Evolutionary conservation across 1,140 invertebrate species (phyloP).

Genomic region (Zophobas atratus): DNA sequence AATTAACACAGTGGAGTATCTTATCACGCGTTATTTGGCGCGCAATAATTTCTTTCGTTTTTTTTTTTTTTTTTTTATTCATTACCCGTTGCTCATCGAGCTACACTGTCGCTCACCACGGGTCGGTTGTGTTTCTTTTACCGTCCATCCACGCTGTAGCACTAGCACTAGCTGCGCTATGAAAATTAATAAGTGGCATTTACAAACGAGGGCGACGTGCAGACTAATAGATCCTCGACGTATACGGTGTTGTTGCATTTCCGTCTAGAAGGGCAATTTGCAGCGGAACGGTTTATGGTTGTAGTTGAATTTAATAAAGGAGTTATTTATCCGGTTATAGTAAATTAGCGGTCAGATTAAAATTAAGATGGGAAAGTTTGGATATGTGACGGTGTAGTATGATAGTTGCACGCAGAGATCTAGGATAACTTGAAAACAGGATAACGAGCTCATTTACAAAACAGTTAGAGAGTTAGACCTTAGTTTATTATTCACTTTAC

Average conservation of each 20-base stretch:
- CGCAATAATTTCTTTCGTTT: no score
- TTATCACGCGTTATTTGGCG: no score
- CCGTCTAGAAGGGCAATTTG: slow-evolving; percentile 39
- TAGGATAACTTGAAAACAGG: slow-evolving; percentile 45
- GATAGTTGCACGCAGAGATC: slow-evolving; percentile 24
- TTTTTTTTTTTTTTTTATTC: no score
- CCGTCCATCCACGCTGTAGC: not conserved
- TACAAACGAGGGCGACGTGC: slow-evolving; percentile 26
- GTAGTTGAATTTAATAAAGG: slow-evolving; percentile 40
- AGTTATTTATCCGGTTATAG: slow-evolving; percentile 44
- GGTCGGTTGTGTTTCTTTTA: no score
- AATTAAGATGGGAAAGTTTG: slow-evolving; percentile 45
- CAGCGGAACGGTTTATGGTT: slow-evolving; percentile 28
- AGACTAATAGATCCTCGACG: slow-evolving; percentile 5
- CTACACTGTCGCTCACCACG: no score
- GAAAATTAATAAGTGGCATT: slow-evolving; percentile 32
- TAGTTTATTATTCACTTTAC: slow-evolving; percentile 47
- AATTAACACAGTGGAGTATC: no score
- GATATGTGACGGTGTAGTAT: slow-evolving; percentile 15
- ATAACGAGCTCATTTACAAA: slow-evolving; percentile 47
- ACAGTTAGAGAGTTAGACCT: slow-evolving; percentile 43
- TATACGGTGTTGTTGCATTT: slow-evolving; percentile 28
- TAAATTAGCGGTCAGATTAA: slow-evolving; percentile 47
- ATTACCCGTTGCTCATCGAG: no score
- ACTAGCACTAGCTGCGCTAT: slow-evolving; percentile 9